Evolutionary conservation across 2,113 vertebrate genomes (phyloP), one percentile per base, ranked within the genome.

Genomic region (Vicugna pacos): DNA sequence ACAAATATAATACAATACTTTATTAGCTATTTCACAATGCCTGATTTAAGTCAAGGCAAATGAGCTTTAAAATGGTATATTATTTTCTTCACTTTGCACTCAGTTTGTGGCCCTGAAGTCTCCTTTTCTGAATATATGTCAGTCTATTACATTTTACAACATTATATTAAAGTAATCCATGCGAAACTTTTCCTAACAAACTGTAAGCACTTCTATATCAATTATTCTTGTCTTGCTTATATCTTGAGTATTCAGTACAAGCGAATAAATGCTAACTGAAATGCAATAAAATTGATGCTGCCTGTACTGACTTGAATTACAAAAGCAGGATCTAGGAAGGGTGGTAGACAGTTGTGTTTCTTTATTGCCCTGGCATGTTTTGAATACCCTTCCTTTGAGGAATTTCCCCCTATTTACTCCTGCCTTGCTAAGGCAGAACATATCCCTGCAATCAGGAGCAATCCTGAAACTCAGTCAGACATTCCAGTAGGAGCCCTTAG

Each of bases 161-260:
- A 65, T 56, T 80, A 24, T 42, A 52, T 65, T 77, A 26, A 83
- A 96, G 92, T 75, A 92, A 69, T 42, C 22, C 20, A 82, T 82
- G 32, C 60, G 52, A 89, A 95, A 79, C 4, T 13, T 72, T 91
- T 72, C 30, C 73, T 86, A 94, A 70, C 52, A 91, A 94, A 76
- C 16, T 81, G 26, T 67, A 94, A 93, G 52, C 32, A 58, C 20
- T 70, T 85, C 8, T 52, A 72, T 16, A 76, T 5, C 32, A 89
- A 73, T 76, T 91, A 26, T 65, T 81, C 73, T 67, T 30, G 42
- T 50, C 26, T 70, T 48, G 50, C 38, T 64, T 83, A 86, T 3
- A 67, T 86, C 8, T 65, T 90, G 13, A 50, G 17, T 50, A 70
- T 84, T 17, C 8, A 84, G 16, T 42, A 87, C 22, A 76, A 42